Percentiles rank a stretch among this genome's conserved stretches.
These are phyloP conservation scores for Platygyra sinensis DNA, from an alignment of 64 coral and sea anemone species.

Conservation along the genomic window DNA sequence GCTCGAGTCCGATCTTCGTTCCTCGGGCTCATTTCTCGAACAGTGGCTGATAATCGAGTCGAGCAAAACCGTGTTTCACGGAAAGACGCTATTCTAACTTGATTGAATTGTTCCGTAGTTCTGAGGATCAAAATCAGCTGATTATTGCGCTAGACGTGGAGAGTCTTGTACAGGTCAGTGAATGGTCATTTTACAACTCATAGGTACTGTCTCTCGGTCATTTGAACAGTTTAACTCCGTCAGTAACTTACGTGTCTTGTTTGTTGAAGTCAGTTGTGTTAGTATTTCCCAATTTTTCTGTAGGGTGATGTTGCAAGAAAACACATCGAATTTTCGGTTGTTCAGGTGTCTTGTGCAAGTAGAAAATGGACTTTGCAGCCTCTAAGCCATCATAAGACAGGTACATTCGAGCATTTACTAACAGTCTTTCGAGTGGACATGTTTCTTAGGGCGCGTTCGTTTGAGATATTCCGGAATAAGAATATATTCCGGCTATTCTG, in stretches of 20 bases:
- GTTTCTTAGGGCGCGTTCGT: too few relatives aligned
- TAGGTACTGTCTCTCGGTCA: background rate
- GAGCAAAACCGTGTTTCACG: too few relatives aligned
- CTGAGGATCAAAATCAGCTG: conserved; percentile 76
- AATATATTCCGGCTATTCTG: too few relatives aligned
- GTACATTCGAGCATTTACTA: background rate
- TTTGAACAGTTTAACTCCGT: too few relatives aligned
- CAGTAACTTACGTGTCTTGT: too few relatives aligned
- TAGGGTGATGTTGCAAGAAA: conserved; percentile 80
- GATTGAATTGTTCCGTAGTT: conserved; percentile 3
- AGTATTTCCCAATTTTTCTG: background rate
- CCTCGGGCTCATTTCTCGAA: too few relatives aligned
- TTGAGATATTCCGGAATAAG: too few relatives aligned
- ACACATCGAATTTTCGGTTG: conserved; percentile 65
- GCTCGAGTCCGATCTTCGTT: too few relatives aligned
- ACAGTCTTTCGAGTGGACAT: too few relatives aligned
- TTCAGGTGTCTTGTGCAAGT: conserved; percentile 94
- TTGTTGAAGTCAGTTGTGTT: too few relatives aligned
- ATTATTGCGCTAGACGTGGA: conserved; percentile 79
- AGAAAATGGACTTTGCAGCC: conserved; percentile 75
- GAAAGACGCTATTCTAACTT: background rate
- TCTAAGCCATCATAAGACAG: conserved; percentile 78
- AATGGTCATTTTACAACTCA: background rate
- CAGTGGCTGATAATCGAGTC: too few relatives aligned
- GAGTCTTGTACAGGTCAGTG: conserved; percentile 72